Percentiles rank a stretch among this genome's conserved stretches.
Conservation (phyloP, 2,797 vertebrate species). For the Poeciliopsis presidionis region DNA sequence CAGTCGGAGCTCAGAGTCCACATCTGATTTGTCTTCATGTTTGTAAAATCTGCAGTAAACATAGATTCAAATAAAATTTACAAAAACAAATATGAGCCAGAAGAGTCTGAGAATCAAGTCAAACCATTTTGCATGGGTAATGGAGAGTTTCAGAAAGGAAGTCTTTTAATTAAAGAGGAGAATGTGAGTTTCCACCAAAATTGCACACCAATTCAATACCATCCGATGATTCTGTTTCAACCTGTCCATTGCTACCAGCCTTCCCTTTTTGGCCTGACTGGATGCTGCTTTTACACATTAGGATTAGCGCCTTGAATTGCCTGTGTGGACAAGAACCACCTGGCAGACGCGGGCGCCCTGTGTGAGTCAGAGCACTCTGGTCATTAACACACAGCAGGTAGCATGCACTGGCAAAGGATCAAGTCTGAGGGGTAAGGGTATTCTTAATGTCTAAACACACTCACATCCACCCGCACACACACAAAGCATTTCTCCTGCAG, state of each 20-base stretch:
- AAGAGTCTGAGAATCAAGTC: conserved; percentile 41
- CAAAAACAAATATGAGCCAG: too few species aligned
- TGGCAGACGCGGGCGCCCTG: conserved; percentile 55
- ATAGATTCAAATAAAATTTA: conserved; percentile 10
- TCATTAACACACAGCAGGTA: conserved; percentile 65
- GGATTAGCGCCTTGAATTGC: conserved; percentile 56
- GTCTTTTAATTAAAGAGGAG: conserved; percentile 43
- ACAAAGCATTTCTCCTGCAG: conserved; percentile 18
- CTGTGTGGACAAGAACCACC: conserved; percentile 67
- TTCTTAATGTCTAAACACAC: conserved; percentile 25
- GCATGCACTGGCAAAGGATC: conserved; percentile 37
- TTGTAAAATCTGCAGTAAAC: conserved; percentile 3
- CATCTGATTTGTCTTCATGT: too few species aligned
- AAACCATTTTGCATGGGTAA: conserved; percentile 42
- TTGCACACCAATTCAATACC: background rate
- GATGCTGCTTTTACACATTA: conserved; percentile 54
- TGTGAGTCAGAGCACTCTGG: conserved; percentile 55
- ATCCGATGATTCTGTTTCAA: conserved; percentile 11
- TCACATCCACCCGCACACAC: conserved; percentile 8
- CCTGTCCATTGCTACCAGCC: background rate
- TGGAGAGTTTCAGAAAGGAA: conserved; percentile 54
- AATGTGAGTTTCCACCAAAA: conserved; percentile 20
- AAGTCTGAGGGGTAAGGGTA: conserved; percentile 46
- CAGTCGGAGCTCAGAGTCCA: too few species aligned
- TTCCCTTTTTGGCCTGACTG: conserved; percentile 33